These are phyloP conservation scores for Drosophila pseudoobscura DNA, from an alignment of 1,140 invertebrate species.

Conservation along the genomic window DNA sequence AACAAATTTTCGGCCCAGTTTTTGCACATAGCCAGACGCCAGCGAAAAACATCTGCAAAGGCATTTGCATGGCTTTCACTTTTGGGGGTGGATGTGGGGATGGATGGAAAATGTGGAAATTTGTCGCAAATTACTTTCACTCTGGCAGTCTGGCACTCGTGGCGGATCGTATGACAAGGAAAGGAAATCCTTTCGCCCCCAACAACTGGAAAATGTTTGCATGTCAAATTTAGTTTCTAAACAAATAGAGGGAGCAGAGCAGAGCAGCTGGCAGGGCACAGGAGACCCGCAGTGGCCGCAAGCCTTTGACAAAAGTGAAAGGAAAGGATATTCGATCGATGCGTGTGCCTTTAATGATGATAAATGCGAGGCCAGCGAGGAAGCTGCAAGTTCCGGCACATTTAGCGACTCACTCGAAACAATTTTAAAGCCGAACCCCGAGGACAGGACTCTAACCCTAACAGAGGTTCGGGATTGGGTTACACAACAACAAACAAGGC, in stretches of 20 bases:
- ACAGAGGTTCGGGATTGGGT: constrained; percentile 62
- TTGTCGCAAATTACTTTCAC: constrained; percentile 82
- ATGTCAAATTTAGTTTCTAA: constrained; percentile 80
- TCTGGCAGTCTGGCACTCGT: neutral
- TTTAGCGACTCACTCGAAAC: constrained; percentile 57
- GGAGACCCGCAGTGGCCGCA: constrained; percentile 57
- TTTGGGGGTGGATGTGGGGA: constrained; percentile 4
- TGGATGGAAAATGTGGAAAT: constrained; percentile 60
- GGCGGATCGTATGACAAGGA: constrained; percentile 54
- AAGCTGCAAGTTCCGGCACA: constrained; percentile 71
- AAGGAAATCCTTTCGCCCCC: constrained; percentile 62
- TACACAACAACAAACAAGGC: constrained; percentile 58
- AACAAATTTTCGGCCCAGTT: constrained; percentile 51
- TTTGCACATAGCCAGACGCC: constrained; percentile 40
- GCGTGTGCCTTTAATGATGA: constrained; percentile 71
- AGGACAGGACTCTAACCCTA: constrained; percentile 45
- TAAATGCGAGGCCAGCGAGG: constrained; percentile 62
- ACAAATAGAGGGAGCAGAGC: constrained; percentile 54
- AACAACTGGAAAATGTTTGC: constrained; percentile 57
- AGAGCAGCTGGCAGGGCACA: constrained; percentile 44
- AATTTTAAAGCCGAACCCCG: constrained; percentile 29
- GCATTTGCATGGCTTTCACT: constrained; percentile 80
- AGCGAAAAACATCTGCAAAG: constrained; percentile 62
- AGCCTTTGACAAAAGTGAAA: constrained; percentile 74
- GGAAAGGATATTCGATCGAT: constrained; percentile 51